Conservation (phyloP, 2,888 invertebrate genomes). For the Onthophagus sagittarius region DNA sequence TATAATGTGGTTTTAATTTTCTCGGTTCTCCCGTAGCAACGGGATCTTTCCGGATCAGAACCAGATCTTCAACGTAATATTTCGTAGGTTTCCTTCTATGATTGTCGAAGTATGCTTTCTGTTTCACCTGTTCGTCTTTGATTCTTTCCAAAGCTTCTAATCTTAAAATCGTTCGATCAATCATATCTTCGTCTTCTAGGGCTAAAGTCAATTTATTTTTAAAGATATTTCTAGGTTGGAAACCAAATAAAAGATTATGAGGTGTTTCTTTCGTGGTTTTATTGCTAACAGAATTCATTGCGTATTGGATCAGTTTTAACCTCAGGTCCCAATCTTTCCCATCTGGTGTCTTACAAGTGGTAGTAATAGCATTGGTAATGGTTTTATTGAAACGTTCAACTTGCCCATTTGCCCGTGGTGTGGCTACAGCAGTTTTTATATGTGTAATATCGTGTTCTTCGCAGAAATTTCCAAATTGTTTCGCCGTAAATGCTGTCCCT, state of each 20-base stretch:
- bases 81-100: not conserved
- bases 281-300: conserved; percentile 28
- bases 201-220: no score
- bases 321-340: conserved; percentile 20
- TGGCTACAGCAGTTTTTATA: conserved; percentile 20
- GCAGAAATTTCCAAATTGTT: conserved; percentile 17
- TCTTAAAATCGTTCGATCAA: not conserved
- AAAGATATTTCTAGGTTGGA: conserved; percentile 7
- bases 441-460: conserved; percentile 15
- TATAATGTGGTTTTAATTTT: conserved; percentile 14
- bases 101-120: conserved; percentile 10
- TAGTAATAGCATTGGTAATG: conserved; percentile 8
- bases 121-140: not conserved
- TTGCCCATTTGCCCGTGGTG: conserved; percentile 24
- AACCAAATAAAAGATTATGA: conserved; percentile 32
- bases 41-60: conserved; percentile 8
- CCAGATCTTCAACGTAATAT: conserved; percentile 10
- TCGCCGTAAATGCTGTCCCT: conserved; percentile 13
- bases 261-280: conserved; percentile 30
- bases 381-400: not conserved
- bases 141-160: not conserved
- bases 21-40: conserved; percentile 10
- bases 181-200: no score
- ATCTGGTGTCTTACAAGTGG: conserved; percentile 4
- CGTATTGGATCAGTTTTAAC: conserved; percentile 27